Base-by-base conservation (phyloP, 2,797 vertebrate species). In the Halcyon chelicuti region DNA sequence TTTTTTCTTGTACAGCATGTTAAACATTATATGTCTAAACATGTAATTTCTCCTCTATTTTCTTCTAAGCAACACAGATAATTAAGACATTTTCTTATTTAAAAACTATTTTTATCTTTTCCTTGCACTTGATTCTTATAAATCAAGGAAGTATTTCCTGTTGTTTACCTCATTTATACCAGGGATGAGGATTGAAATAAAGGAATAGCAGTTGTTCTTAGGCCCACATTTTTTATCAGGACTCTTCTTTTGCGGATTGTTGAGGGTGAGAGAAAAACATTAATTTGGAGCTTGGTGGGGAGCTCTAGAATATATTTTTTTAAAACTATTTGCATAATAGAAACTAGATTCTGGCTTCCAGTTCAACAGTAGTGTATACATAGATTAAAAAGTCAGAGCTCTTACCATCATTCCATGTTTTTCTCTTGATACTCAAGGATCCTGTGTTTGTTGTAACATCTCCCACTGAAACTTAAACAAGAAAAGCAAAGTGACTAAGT, bases 341-440 rank as follows among this genome's bases (percentile, higher is more conserved):
- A 35, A 91, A 44, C 42, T 76, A 75, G 35, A 61, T 72, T 62
- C 40, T 90, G 42, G 10, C 58, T 81, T 60, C 47, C 60, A 73
- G 17, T 86, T 88, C 39, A 90, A 54, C 35, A 74, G 14, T 40
- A 93, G 23, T 39, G 5, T 73, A 47, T 19, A 66, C 31, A 28
- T 71, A 29, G 14, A 73, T 90, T 84, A 76, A 76, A 54, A 79
- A 65, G 26, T 65, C n/a, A 40, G 22, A 26, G 15, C 35, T 94
- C 95, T 97, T 97, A 97, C 96, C 95, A 51, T 97, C 91, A 72
- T 90, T 90, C 28, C 86, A 61, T 72, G 87, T 51, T 97, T 97
- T 98, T 76, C 97, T 98, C 91, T 98, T 98, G 90, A 86, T 73
- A 65, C 67, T 91, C 82, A 92, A 62, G 57, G 90, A 67, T 96